These are phyloP conservation scores for Sebastes vulpes DNA, from an alignment of 2,797 vertebrate genomes.

Conservation along the genomic window DNA sequence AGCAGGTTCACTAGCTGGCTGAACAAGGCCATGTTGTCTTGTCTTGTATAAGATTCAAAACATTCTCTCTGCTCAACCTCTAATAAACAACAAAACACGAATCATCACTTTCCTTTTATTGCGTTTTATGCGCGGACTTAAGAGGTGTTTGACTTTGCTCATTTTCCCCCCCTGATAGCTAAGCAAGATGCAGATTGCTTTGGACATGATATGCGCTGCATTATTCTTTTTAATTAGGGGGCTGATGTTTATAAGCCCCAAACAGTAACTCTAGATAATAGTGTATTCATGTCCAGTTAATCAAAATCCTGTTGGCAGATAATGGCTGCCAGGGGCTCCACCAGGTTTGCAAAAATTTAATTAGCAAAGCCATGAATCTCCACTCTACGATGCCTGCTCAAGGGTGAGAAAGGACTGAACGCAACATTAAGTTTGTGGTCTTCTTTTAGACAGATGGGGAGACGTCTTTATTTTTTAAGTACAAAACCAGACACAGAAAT, in stretches of 20 bases:
- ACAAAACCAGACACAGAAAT: neutral
- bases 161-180: slow-evolving; percentile 32
- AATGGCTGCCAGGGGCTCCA: slow-evolving; percentile 82
- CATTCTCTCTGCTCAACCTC: neutral
- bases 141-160: slow-evolving; percentile 38
- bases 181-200: slow-evolving; percentile 68
- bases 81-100: slow-evolving; percentile 16
- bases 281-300: slow-evolving; percentile 87
- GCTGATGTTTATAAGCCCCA: slow-evolving; percentile 79
- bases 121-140: slow-evolving; percentile 22
- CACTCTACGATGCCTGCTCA: slow-evolving; percentile 65
- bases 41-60: neutral
- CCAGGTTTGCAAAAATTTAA: slow-evolving; percentile 86
- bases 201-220: slow-evolving; percentile 69
- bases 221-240: slow-evolving; percentile 84
- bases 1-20: neutral
- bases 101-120: slow-evolving; percentile 30
- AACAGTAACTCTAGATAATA: slow-evolving; percentile 83
- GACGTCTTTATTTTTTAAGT: slow-evolving; percentile 21
- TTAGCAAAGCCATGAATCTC: slow-evolving; percentile 87
- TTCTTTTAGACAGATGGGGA: slow-evolving; percentile 16
- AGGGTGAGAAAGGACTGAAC: slow-evolving; percentile 62
- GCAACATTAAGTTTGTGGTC: slow-evolving; percentile 51
- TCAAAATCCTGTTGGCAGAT: slow-evolving; percentile 87
- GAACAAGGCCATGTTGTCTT: neutral